Evolutionary conservation across 2,113 vertebrate genomes (phyloP).

Genomic region (Nettapus auritus): DNA sequence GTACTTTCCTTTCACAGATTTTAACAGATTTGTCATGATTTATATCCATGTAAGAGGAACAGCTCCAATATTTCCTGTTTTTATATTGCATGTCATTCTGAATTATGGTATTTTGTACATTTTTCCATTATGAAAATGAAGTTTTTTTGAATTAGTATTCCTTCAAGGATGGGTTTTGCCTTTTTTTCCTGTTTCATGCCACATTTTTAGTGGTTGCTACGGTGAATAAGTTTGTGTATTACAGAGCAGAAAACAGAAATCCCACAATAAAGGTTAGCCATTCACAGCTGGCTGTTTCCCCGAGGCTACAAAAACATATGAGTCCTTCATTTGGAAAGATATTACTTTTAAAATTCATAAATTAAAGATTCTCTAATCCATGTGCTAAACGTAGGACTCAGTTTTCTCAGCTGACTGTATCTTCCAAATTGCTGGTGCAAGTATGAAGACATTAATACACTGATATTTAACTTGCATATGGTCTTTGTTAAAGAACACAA

Average conservation of each 20-base stretch:
- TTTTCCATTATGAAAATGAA: neutral
- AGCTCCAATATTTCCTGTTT: neutral
- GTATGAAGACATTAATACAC: neutral
- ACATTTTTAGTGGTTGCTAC: conserved; percentile 5
- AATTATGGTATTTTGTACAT: neutral
- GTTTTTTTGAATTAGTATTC: neutral
- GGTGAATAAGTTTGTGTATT: conserved; percentile 26
- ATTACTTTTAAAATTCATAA: neutral
- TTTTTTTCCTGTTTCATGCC: neutral
- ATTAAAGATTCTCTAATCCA: conserved; percentile 18
- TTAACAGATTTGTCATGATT: neutral
- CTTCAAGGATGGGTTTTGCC: neutral
- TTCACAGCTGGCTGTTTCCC: conserved; percentile 16
- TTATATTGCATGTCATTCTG: neutral
- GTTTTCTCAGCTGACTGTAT: neutral
- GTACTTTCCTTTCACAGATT: neutral
- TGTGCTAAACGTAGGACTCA: neutral
- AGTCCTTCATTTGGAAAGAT: neutral
- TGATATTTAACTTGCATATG: neutral
- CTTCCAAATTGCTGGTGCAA: neutral
- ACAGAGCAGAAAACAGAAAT: conserved; percentile 20
- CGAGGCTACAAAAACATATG: neutral
- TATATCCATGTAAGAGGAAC: neutral
- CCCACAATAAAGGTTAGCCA: conserved; percentile 34
- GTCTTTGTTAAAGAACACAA: neutral